Conservation (phyloP, 2,888 invertebrate genomes). For the Hydropsyche betteni region DNA sequence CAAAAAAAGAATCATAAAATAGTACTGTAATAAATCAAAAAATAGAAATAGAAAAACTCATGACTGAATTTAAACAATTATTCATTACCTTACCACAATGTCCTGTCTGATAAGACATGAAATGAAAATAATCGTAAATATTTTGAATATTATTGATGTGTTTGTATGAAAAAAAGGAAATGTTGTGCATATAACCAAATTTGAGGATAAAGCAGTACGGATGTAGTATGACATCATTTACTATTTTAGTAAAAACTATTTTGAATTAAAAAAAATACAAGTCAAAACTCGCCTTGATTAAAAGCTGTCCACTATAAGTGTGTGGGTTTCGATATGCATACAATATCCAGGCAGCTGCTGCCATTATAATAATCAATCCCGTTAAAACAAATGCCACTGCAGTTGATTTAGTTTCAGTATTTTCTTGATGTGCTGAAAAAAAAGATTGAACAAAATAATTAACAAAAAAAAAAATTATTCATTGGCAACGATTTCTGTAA, state of each 20-base stretch:
- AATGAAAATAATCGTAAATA: slow-evolving; percentile 31
- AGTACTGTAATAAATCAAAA: too few species aligned
- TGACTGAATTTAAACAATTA: background rate
- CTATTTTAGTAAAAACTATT: too few species aligned
- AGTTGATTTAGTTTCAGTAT: slow-evolving; percentile 55
- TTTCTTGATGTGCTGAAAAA: too few species aligned
- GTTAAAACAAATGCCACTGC: slow-evolving; percentile 73
- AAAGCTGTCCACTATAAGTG: slow-evolving; percentile 92
- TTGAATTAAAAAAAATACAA: slow-evolving; percentile 30
- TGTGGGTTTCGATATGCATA: slow-evolving; percentile 98
- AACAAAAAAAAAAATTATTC: too few species aligned
- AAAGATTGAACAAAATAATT: too few species aligned
- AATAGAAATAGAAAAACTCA: background rate
- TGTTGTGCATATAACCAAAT: too few species aligned
- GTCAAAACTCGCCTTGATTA: slow-evolving; percentile 84
- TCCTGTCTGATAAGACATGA: slow-evolving; percentile 33
- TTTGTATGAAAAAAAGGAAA: too few species aligned
- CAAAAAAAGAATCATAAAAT: background rate
- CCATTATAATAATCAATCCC: slow-evolving; percentile 72
- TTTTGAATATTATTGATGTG: slow-evolving; percentile 10
- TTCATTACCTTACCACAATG: slow-evolving; percentile 35
- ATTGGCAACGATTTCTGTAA: too few species aligned
- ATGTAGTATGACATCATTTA: too few species aligned
- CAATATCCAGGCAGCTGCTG: slow-evolving; percentile 80
- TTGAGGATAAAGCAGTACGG: too few species aligned